A percentile compares a stretch with the other conserved stretches of the same genome.
phyloP scores from a whole-genome alignment of 2,888 invertebrate genomes.

The Galeopsomyia nigrocyanea region DNA sequence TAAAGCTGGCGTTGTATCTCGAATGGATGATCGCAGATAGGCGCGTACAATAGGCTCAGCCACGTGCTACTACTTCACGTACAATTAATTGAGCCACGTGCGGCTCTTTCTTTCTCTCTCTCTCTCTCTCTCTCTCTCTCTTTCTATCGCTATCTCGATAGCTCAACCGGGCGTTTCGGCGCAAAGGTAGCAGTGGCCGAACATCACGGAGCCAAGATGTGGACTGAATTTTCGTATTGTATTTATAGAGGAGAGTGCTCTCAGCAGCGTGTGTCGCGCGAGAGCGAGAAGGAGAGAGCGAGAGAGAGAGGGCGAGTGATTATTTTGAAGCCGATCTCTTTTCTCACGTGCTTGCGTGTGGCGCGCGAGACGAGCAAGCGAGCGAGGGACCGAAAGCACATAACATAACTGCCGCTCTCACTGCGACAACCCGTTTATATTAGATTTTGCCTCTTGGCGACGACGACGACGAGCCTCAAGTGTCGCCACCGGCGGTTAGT shows the following conservation, averaged over 20 bases:
- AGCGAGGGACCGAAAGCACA: slow-evolving; percentile 8
- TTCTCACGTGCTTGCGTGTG: not conserved
- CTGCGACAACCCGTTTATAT: slow-evolving; percentile 43
- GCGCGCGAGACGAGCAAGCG: not conserved
- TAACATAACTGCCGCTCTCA: not conserved
- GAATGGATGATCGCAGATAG: too few relatives aligned
- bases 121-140: too few relatives aligned
- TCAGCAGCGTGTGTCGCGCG: slow-evolving; percentile 25
- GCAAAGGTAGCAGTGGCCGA: slow-evolving; percentile 55
- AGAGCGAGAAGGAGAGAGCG: not conserved
- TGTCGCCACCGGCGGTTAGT: not conserved
- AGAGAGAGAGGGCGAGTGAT: not conserved
- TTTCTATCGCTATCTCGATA: too few relatives aligned
- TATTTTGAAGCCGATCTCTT: too few relatives aligned
- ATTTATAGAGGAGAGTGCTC: slow-evolving; percentile 65
- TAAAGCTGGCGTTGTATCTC: too few relatives aligned
- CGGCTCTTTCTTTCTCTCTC: too few relatives aligned
- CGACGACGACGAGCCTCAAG: slow-evolving; percentile 3
- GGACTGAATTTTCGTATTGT: slow-evolving; percentile 67
- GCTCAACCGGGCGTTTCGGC: too few relatives aligned
- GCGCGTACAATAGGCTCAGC: not conserved
- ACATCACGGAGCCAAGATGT: slow-evolving; percentile 65
- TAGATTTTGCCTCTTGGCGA: slow-evolving; percentile 42
- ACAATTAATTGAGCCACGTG: too few relatives aligned
- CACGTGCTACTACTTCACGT: not conserved